Conservation (phyloP, 2,113 vertebrate species). For the Myrmecophaga tridactyla region DNA sequence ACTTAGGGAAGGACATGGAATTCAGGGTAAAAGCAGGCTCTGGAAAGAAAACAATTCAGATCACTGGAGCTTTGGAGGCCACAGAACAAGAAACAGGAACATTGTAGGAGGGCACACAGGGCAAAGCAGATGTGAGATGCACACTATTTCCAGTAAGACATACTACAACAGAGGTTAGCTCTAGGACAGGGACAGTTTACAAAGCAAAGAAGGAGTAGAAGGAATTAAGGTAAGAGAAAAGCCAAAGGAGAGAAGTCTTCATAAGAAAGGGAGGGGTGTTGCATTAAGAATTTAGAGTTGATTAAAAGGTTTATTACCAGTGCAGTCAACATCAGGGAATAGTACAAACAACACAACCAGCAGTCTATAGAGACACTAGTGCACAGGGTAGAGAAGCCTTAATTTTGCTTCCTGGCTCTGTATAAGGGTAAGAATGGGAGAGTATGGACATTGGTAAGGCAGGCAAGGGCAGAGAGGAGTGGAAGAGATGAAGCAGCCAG, state of each 20-base stretch:
- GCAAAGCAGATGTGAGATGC: neutral
- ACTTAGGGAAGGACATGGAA: neutral
- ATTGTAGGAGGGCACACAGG: neutral
- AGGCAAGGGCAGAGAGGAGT: neutral
- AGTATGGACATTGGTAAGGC: neutral
- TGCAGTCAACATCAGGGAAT: slow-evolving; percentile 57
- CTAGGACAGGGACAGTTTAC: neutral
- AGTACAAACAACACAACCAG: slow-evolving; percentile 63
- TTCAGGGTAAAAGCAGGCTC: neutral
- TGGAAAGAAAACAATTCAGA: neutral
- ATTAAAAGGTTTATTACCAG: slow-evolving; percentile 72
- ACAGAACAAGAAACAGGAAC: neutral
- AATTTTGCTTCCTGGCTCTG: slow-evolving; percentile 23
- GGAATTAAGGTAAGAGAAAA: neutral
- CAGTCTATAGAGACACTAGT: slow-evolving; percentile 50
- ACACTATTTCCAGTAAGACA: neutral
- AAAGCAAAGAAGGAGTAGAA: neutral
- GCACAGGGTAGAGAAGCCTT: neutral
- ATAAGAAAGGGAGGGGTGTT: neutral
- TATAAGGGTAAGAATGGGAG: neutral
- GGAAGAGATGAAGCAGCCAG: slow-evolving; percentile 41
- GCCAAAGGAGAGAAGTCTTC: neutral
- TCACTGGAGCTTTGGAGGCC: neutral
- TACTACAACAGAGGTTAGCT: neutral
- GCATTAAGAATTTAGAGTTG: slow-evolving; percentile 51